Evolutionary conservation across 2,113 vertebrate genomes (phyloP).

Genomic region (Lipophrys pholis): DNA sequence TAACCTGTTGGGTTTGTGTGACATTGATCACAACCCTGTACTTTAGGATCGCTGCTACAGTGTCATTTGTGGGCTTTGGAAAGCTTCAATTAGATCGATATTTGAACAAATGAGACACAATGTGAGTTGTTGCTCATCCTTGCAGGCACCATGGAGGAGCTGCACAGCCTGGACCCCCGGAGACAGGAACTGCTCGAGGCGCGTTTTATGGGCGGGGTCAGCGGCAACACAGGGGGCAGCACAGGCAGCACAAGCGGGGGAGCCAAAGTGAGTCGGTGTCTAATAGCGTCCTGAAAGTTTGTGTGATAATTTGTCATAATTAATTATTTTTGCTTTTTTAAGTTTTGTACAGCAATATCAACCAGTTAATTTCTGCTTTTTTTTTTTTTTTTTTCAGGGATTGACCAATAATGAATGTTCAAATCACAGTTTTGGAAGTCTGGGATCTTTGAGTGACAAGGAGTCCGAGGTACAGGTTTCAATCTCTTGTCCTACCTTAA

Average conservation of each 20-base stretch:
- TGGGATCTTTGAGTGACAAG: constrained; percentile 98
- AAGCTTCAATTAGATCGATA: constrained; percentile 34
- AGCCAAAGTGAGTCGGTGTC: constrained; percentile 91
- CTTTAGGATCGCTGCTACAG: constrained; percentile 5
- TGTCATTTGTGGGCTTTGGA: constrained; percentile 28
- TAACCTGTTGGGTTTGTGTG: constrained; percentile 28
- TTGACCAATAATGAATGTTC: constrained; percentile 99
- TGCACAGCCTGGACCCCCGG: constrained; percentile 99
- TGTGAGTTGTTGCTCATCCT: constrained; percentile 44
- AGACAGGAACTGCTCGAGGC: constrained; percentile 98
- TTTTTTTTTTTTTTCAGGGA: constrained; percentile 82
- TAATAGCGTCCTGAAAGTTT: neutral
- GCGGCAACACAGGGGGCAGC: constrained; percentile 94
- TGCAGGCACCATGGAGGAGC: constrained; percentile 98
- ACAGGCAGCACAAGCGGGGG: constrained; percentile 97
- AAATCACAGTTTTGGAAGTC: constrained; percentile 99
- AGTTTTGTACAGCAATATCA: neutral
- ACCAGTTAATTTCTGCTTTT: neutral
- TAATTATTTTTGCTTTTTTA: neutral
- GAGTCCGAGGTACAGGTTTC: constrained; percentile 92
- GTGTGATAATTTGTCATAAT: neutral
- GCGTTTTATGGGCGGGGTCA: constrained; percentile 96
- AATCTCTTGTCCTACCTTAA: neutral
- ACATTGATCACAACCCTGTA: constrained; percentile 14
- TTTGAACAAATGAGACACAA: constrained; percentile 26